Evolutionary conservation across 2,113 vertebrate species (phyloP), one percentile per base, ranked within the genome.

Genomic region (Bubalus kerabau): DNA sequence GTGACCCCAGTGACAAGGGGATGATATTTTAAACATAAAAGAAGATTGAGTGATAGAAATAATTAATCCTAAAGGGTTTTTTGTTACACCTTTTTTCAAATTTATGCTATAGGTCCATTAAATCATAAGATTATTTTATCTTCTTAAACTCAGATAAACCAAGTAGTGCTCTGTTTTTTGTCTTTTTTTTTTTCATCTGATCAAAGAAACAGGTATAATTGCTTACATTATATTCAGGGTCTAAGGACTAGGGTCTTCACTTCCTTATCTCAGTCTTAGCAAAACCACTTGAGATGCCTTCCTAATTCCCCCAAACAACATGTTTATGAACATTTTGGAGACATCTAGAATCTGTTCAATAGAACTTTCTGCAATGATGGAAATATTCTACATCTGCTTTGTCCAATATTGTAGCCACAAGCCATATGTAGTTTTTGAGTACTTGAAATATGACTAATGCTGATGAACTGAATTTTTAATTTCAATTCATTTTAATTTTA

Each of bases 401-500:
- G 26, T 60, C 57, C 52, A 30, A 13, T 23, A 36, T 1, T 7
- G 24, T 48, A 90, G 59, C 40, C 54, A 54, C 2, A 74, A 82
- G 19, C 21, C n/a, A 2, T 40, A 26, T 88, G 12, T 60, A 52
- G 26, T n/a, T 87, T 60, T 54, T 23, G 60, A 95, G 23, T 16
- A 48, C 43, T 95, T 92, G 57, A 84, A 71, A 83, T 87, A 81
- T 15, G 32, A 59, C 30, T 83, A 78, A 16, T 88, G 54, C 14
- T 81, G 32, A 76, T 30, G 28, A 32, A 62, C 13, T 86, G 36
- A 92, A 60, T 48, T 96, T 85, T 87, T 54, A 30, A 74, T 97
- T 96, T 93, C 30, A 95, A 28, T 88, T 89, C 40, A 74, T 88
- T 95, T 96, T 50, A 74, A 97, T 48, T 91, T 97, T 87, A 86